These are phyloP conservation scores for Sericinus montela DNA, from an alignment of 2,888 invertebrate genomes.

Conservation along the genomic window DNA sequence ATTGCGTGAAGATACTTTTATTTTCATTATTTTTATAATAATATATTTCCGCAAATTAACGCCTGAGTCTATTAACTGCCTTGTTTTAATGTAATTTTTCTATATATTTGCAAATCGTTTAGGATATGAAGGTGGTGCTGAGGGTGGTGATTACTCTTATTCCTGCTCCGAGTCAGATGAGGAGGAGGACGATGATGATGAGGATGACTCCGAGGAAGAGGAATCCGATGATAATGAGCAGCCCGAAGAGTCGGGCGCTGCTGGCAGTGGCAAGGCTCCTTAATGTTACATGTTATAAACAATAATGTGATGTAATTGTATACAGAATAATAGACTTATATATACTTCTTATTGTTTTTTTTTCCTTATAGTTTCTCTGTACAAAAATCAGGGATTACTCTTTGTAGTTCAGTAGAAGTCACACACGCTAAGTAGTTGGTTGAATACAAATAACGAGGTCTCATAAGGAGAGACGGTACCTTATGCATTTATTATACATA, in stretches of 20 bases:
- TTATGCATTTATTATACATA: too few species aligned
- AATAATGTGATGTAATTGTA: background rate
- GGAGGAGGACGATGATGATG: constrained; percentile 56
- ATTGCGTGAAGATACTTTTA: too few species aligned
- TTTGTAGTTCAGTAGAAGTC: too few species aligned
- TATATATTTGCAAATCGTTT: background rate
- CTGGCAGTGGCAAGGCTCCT: constrained; percentile 9
- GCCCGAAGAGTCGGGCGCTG: constrained; percentile 18
- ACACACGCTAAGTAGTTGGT: too few species aligned
- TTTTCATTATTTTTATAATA: too few species aligned
- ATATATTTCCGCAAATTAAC: too few species aligned
- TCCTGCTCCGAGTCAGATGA: constrained; percentile 67
- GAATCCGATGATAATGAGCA: constrained; percentile 35
- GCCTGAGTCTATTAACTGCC: too few species aligned
- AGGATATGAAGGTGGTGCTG: constrained; percentile 73
- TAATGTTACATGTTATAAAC: background rate
- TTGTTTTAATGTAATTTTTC: too few species aligned
- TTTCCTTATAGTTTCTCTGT: too few species aligned
- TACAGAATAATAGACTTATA: background rate
- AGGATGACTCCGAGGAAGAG: constrained; percentile 39
- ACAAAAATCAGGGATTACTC: too few species aligned
- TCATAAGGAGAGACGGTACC: too few species aligned
- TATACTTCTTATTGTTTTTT: background rate
- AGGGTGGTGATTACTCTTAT: constrained; percentile 60
- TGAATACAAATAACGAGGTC: too few species aligned